Percentiles rank a stretch among this genome's conserved stretches.
Evolutionary conservation across 2,797 vertebrate species (phyloP).

Genomic region (Orientallactaga sibirica): DNA sequence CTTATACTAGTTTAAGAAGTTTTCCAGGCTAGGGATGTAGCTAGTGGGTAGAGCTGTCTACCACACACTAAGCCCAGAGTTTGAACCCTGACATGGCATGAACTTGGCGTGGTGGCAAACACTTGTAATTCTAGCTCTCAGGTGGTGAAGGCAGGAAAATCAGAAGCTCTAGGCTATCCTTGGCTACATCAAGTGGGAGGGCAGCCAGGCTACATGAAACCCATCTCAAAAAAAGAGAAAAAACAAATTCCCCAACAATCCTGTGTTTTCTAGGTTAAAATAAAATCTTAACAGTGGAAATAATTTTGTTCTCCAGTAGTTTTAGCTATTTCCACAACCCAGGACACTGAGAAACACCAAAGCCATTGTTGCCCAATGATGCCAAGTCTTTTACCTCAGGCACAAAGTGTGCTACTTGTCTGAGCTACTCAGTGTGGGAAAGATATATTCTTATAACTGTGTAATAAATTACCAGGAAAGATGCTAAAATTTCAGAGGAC

Average conservation of each 20-base stretch:
- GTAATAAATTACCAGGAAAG: conserved; percentile 34
- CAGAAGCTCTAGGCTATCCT: no score
- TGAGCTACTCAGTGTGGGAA: neutral
- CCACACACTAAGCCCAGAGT: no score
- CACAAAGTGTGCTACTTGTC: neutral
- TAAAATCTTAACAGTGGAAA: conserved; percentile 36
- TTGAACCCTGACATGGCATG: no score
- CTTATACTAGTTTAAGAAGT: neutral
- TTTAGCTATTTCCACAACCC: neutral
- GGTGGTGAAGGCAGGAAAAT: no score
- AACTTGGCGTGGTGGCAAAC: no score
- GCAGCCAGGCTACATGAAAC: no score
- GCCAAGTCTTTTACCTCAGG: neutral
- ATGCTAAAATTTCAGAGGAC: conserved; percentile 31
- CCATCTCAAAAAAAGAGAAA: no score
- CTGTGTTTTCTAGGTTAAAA: neutral
- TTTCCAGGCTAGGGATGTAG: no score
- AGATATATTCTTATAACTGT: neutral
- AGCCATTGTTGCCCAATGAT: neutral
- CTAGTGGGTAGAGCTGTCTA: no score
- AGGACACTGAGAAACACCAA: neutral
- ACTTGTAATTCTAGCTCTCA: no score
- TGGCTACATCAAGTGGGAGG: no score
- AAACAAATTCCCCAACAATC: conserved; percentile 22
- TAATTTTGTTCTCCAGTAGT: neutral